Conservation (phyloP, 1,140 invertebrate species). For the Panagrolaimus sp. region DNA sequence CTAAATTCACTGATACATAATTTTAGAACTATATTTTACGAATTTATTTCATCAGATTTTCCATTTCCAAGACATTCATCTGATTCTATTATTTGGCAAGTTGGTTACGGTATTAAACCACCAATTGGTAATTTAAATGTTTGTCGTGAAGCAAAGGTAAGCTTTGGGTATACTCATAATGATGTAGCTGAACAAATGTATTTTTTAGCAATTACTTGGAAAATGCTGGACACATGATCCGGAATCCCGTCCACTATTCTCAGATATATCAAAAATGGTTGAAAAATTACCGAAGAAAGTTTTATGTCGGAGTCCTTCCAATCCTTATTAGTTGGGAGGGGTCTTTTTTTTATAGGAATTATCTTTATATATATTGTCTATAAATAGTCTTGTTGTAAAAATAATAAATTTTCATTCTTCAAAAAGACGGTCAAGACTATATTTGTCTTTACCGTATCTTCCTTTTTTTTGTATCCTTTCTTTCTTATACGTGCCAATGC, state of each 20-base stretch:
- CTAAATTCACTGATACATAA: conserved; percentile 24
- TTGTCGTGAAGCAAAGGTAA: conserved; percentile 89
- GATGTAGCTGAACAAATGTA: no score
- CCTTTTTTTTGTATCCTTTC: no score
- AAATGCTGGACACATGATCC: conserved; percentile 81
- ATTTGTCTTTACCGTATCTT: no score
- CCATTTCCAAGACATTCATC: conserved; percentile 86
- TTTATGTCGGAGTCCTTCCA: conserved; percentile 87
- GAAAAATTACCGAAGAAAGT: conserved; percentile 80
- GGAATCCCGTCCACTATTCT: conserved; percentile 80
- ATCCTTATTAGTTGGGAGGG: conserved; percentile 66
- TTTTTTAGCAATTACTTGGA: conserved; percentile 24
- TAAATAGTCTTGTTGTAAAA: no score
- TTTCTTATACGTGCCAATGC: no score
- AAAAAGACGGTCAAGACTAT: no score
- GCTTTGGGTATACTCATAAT: no score
- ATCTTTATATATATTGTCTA: no score
- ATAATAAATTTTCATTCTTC: no score
- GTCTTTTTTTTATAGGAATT: no score
- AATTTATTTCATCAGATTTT: conserved; percentile 88
- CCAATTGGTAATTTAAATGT: conserved; percentile 85
- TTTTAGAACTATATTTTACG: conserved; percentile 92
- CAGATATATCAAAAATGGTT: conserved; percentile 73
- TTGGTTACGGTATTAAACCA: conserved; percentile 91
- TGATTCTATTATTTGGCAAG: conserved; percentile 94